Evolutionary conservation across 2,113 vertebrate species (phyloP).

Genomic region (Melanostigma gelatinosum): DNA sequence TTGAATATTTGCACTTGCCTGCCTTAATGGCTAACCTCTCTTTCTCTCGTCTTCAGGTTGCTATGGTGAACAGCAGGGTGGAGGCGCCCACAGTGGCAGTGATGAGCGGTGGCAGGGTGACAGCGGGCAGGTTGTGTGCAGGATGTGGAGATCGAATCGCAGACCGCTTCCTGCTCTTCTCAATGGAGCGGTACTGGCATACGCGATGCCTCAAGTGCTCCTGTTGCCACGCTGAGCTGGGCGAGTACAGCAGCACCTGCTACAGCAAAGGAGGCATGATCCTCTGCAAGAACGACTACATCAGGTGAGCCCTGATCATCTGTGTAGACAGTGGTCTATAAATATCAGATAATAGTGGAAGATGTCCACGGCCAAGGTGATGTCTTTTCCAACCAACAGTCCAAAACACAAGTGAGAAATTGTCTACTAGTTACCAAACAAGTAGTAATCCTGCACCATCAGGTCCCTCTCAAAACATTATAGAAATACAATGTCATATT

Average conservation of each 20-base stretch:
- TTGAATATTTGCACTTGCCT: background rate
- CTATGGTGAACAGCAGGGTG: constrained; percentile 85
- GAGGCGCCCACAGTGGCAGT: constrained; percentile 78
- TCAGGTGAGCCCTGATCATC: constrained; percentile 71
- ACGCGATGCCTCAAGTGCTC: constrained; percentile 86
- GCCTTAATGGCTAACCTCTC: background rate
- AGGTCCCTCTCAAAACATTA: too few species aligned
- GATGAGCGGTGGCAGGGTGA: constrained; percentile 66
- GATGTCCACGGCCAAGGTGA: background rate
- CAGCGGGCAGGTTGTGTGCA: constrained; percentile 74
- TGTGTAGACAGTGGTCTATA: background rate
- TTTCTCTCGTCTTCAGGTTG: constrained; percentile 42
- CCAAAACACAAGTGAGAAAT: background rate
- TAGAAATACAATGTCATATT: too few species aligned
- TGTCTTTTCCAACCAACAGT: background rate
- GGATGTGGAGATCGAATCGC: constrained; percentile 84
- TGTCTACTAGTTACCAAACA: too few species aligned
- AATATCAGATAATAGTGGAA: background rate
- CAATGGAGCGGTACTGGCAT: constrained; percentile 88
- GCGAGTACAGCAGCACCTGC: constrained; percentile 86
- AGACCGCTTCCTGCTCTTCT: constrained; percentile 87
- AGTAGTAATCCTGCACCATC: too few species aligned
- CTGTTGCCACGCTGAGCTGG: constrained; percentile 87
- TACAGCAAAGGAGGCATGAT: constrained; percentile 88
- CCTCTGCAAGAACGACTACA: constrained; percentile 87